These are phyloP conservation scores for Rhyzopertha dominica DNA, from an alignment of 1,140 invertebrate genomes.

Conservation along the genomic window DNA sequence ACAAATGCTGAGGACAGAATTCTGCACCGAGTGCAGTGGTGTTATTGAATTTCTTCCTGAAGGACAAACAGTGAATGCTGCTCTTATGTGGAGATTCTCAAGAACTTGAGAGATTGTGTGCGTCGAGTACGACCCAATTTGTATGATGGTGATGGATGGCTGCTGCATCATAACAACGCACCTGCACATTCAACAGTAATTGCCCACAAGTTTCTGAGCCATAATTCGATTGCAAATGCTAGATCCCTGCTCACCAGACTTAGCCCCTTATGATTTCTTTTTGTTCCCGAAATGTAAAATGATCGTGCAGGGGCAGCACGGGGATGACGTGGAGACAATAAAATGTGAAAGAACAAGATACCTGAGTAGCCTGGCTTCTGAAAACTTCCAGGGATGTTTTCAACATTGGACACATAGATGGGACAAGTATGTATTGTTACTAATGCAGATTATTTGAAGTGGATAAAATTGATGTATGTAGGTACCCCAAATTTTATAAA, in stretches of 20 bases:
- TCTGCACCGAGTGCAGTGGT: neutral
- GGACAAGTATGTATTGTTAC: no score
- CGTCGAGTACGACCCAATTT: conserved; percentile 2
- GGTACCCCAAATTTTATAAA: no score
- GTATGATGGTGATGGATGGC: conserved; percentile 5
- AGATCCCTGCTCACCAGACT: conserved; percentile 1
- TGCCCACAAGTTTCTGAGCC: conserved; percentile 1
- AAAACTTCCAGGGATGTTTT: conserved; percentile 1
- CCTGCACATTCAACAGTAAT: conserved; percentile 1
- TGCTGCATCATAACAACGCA: conserved; percentile 1
- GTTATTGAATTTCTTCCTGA: conserved; percentile 1
- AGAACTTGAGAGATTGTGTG: no score
- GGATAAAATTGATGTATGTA: no score
- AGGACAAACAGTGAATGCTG: conserved; percentile 5
- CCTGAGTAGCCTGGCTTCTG: neutral
- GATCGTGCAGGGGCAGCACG: conserved; percentile 1
- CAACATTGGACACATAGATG: conserved; percentile 1
- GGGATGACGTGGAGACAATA: conserved; percentile 4
- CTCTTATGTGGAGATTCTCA: conserved; percentile 3
- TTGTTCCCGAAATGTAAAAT: conserved; percentile 2
- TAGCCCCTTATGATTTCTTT: conserved; percentile 1
- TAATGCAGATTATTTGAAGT: no score
- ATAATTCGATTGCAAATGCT: neutral
- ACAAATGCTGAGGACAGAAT: neutral
- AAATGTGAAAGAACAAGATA: neutral